phyloP scores from a whole-genome alignment of 1,140 invertebrate species.

The Drosophila orosa region DNA sequence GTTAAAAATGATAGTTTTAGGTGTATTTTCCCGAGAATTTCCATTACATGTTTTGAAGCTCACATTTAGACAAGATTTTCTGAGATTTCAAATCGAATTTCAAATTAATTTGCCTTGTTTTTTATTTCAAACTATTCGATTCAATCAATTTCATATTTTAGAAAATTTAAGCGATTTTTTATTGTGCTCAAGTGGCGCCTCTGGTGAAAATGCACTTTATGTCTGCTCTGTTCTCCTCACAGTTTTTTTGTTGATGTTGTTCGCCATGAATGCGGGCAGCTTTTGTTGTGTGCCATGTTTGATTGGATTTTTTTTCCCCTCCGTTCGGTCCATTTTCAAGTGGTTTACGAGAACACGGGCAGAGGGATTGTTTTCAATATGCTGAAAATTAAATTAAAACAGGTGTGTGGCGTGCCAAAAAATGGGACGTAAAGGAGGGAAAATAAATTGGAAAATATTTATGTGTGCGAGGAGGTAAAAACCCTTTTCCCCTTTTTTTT shows the following conservation, averaged over 20 bases:
- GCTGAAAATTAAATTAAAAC: slow-evolving; percentile 71
- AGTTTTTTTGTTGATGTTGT: slow-evolving; percentile 3
- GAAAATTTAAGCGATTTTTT: slow-evolving; percentile 34
- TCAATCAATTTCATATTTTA: slow-evolving; percentile 18
- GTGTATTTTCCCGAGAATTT: too few species aligned
- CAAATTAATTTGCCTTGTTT: neutral
- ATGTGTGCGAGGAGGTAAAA: neutral
- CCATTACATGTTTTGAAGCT: too few species aligned
- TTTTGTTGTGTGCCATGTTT: slow-evolving; percentile 57
- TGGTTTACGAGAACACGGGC: slow-evolving; percentile 11
- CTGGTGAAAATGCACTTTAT: slow-evolving; percentile 28
- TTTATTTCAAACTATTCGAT: neutral
- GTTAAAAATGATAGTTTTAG: too few species aligned
- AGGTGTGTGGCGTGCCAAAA: slow-evolving; percentile 41
- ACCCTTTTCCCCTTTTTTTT: slow-evolving; percentile 5
- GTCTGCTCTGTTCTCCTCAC: slow-evolving; percentile 7
- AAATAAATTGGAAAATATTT: slow-evolving; percentile 44
- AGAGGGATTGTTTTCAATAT: slow-evolving; percentile 55
- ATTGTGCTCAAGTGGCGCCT: slow-evolving; percentile 58
- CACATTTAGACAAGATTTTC: neutral
- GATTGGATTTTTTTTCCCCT: slow-evolving; percentile 49
- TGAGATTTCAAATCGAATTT: neutral
- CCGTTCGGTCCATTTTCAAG: slow-evolving; percentile 28
- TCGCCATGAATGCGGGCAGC: slow-evolving; percentile 27
- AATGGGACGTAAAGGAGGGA: neutral